Conservation (phyloP, 2,797 vertebrate species). For the Bradypodion pumilum region DNA sequence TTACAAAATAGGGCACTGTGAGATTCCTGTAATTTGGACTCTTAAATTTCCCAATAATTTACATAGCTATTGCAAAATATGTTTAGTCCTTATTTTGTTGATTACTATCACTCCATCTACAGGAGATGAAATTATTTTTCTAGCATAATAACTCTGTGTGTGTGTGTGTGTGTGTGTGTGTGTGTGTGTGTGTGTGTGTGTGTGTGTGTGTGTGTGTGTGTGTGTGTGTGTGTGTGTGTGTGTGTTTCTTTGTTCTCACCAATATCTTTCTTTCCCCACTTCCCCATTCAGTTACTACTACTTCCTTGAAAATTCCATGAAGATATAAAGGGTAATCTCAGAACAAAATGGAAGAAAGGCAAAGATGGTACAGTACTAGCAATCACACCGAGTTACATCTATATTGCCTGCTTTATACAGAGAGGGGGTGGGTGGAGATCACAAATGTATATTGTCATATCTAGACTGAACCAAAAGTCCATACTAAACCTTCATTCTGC, state of each 20-base stretch:
- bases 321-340: too few species aligned
- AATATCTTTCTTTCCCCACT: not conserved
- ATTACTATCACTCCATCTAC: not conserved
- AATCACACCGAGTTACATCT: too few species aligned
- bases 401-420: too few species aligned
- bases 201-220: too few species aligned
- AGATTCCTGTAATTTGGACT: not conserved
- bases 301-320: not conserved
- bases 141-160: not conserved
- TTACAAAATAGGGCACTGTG: not conserved
- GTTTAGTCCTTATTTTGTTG: not conserved
- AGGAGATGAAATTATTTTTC: not conserved
- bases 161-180: too few species aligned
- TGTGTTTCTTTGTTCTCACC: not conserved
- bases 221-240: too few species aligned
- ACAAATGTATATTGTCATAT: not conserved
- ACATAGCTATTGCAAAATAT: not conserved
- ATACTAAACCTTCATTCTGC: not conserved
- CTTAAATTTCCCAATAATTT: not conserved
- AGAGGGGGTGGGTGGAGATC: not conserved
- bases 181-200: too few species aligned
- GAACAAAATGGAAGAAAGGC: too few species aligned
- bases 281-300: not conserved
- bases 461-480: not conserved
- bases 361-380: too few species aligned